Evolutionary conservation across 2,113 vertebrate genomes (phyloP), one percentile per base, ranked within the genome.

Genomic region (Rhombomys opimus): DNA sequence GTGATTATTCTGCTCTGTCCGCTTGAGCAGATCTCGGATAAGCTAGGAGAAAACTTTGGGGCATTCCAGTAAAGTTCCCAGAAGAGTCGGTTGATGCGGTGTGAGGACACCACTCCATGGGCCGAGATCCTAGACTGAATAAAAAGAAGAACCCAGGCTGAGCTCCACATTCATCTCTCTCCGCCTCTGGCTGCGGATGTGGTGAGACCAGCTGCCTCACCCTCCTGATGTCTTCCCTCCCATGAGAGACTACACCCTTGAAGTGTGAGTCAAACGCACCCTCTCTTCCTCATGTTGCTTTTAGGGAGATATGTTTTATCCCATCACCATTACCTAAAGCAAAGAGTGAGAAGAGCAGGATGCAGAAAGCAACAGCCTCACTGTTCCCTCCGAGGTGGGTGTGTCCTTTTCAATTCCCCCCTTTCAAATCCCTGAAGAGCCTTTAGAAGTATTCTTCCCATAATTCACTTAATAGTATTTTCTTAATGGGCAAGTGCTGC

Each of bases 291-390:
- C 41, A 13, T 63, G 12, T 9, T 61, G 38, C 57, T n/a, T 59
- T 81, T 1, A 4, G 2, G 18, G 20, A 1, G 13, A 3, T 0
- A 0, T 27, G 6, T 68, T 81, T 65, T 7, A 54, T 7, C 75
- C 8, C 23, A 41, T 23, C n/a, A 88, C 23, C 18, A 2, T 30
- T 10, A 2, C 9, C 1, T 1, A 23, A 54, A 41, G 7, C 12
- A 7, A 10, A 6, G 7, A 14, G 2, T 3, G 15, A 67, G 5
- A 6, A 46, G 18, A 85, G 14, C 13, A 13, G 14, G 27, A 27
- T 0, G 23, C 13, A 22, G 15, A 0, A 2, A 15, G 32, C 32
- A 57, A 46, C 20, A 30, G 11, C 0, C 0, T 2, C 1, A 10
- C 46, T 5, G 52, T 0, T 23, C n/a, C 46, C 15, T 52, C 65